These are phyloP conservation scores for Glandiceps talaboti DNA, from an alignment of 53 echinoderm and acorn worm species.

Conservation along the genomic window DNA sequence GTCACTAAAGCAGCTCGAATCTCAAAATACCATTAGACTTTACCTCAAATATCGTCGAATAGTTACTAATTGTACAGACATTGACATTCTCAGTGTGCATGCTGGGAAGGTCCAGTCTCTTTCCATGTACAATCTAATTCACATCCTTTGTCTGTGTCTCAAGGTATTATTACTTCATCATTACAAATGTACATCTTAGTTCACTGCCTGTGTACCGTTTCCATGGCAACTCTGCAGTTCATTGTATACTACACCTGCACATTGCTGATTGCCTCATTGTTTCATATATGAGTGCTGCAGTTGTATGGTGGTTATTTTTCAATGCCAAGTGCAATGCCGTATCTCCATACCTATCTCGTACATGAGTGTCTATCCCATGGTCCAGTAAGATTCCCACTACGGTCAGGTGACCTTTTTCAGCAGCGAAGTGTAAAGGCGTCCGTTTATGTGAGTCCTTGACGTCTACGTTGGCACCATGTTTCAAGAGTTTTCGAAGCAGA, in stretches of 20 bases:
- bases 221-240: too few species aligned
- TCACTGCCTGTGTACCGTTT: too few species aligned
- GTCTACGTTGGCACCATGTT: background rate
- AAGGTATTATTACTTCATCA: too few species aligned
- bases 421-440: background rate
- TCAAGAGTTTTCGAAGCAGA: background rate
- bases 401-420: background rate
- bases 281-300: background rate
- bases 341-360: background rate
- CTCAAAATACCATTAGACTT: too few species aligned
- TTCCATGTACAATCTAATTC: too few species aligned
- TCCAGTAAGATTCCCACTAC: background rate
- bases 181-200: too few species aligned
- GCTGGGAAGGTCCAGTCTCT: too few species aligned
- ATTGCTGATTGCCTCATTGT: background rate
- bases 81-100: too few species aligned
- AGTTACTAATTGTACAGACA: too few species aligned
- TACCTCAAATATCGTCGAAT: too few species aligned
- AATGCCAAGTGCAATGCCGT: background rate
- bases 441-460: background rate
- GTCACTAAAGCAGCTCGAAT: too few species aligned
- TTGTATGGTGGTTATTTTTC: background rate
- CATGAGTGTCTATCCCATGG: background rate
- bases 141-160: too few species aligned
- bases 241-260: background rate